Evolutionary conservation across 2,888 invertebrate species (phyloP), one percentile per base, ranked within the genome.

Genomic region (Malthinus flaveolus): DNA sequence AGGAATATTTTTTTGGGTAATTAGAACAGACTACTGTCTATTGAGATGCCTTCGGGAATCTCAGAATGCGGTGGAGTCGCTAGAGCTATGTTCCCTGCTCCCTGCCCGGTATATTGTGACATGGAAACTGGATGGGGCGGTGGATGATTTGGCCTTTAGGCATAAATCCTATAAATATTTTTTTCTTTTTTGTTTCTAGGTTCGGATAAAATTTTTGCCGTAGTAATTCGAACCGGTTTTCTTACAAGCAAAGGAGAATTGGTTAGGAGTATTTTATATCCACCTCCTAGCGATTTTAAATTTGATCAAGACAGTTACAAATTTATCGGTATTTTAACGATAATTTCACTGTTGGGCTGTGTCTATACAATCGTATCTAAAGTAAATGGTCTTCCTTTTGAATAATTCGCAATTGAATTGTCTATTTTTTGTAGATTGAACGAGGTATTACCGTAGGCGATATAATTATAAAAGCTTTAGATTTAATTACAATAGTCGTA

Each of bases 271-370:
- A 97, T 97, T 65, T 82, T 97, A 69, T 97, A 94, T 77, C 97
- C 97, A 0, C 94, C 95, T 34, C 97, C 97, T 0, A 92, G 95
- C 0, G 97, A 96, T 78, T 97, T 96, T 81, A 95, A 95, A 79
- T 97, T 97, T 76, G 95, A 97, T 74, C 86, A 89, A 44, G 97
- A 97, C 77, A 94, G 95, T 0, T 93, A 93, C 80, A 92, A 91
- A 75, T 96, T 95, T 75, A 91, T 97, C 51, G 84, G 87, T 57
- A 86, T 93, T 31, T 80, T 98, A 36, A 90, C 90, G 0, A 71
- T 84, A 13, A 89, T 97, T 57, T 93, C 97, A 1, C 77, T 84
- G 1, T 69, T 89, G 32, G 97, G 97, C 0, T 90, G 97, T 61
- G 79, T 89, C 1, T 97, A 96, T 75, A 97, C 97, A 0, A 82